Conservation (phyloP, 2,797 vertebrate species). For the Loriculus beryllinus region DNA sequence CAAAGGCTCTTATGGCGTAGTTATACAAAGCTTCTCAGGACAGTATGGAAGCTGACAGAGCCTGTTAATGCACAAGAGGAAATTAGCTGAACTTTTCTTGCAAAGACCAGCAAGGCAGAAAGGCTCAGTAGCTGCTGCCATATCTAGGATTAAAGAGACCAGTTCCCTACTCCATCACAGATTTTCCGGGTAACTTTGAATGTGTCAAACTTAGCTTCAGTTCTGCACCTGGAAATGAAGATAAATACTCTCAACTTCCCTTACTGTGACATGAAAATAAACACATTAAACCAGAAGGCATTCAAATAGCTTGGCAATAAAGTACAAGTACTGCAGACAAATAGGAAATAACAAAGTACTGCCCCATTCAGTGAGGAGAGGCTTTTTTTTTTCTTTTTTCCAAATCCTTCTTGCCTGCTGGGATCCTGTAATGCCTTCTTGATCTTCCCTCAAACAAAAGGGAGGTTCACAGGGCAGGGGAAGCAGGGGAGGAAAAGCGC, state of each 20-base stretch:
- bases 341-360: slow-evolving; percentile 58
- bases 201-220: background rate
- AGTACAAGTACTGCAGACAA: background rate
- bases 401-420: slow-evolving; percentile 18
- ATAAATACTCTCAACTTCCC: slow-evolving; percentile 49
- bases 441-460: slow-evolving; percentile 15
- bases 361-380: background rate
- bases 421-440: background rate
- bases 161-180: background rate
- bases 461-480: background rate
- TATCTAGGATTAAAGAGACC: background rate
- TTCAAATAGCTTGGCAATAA: slow-evolving; percentile 40
- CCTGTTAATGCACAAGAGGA: background rate
- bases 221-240: slow-evolving; percentile 57
- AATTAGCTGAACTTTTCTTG: background rate
- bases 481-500: background rate
- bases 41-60: background rate
- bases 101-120: background rate
- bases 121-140: background rate
- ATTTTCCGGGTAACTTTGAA: slow-evolving; percentile 26
- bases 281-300: slow-evolving; percentile 32
- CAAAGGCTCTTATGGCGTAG: background rate
- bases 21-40: background rate
- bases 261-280: slow-evolving; percentile 50
- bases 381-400: background rate